Percentiles rank a stretch among this genome's conserved stretches.
These are phyloP conservation scores for Ennomos fuscantarius DNA, from an alignment of 2,888 invertebrate genomes.

Conservation along the genomic window DNA sequence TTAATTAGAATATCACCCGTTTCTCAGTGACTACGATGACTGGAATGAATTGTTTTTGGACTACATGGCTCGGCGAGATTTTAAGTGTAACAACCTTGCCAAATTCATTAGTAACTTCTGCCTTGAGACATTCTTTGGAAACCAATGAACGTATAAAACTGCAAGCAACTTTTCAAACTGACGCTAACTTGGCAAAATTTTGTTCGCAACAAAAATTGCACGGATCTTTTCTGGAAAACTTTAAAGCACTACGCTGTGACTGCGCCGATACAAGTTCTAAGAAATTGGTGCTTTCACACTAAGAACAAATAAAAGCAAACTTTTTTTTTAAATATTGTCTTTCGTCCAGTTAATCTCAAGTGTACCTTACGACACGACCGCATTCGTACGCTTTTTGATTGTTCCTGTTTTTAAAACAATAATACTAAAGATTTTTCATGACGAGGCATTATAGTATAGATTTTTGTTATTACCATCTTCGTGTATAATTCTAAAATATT, in stretches of 20 bases:
- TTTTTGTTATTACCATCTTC: no score
- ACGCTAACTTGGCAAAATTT: conserved; percentile 34
- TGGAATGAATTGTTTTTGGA: conserved; percentile 28
- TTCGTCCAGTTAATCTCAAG: no score
- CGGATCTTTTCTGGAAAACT: conserved; percentile 26
- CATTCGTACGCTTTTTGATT: no score
- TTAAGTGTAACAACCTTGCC: conserved; percentile 7
- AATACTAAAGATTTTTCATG: no score
- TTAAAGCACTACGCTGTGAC: conserved; percentile 31
- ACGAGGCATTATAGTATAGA: no score
- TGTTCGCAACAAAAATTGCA: conserved; percentile 36
- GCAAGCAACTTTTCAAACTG: conserved; percentile 26
- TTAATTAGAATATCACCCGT: conserved; percentile 52
- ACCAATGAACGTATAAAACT: conserved; percentile 29
- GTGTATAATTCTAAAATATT: no score
- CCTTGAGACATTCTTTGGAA: conserved; percentile 8
- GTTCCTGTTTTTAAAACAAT: no score
- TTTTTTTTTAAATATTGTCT: no score
- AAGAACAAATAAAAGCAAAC: neutral
- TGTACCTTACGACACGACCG: no score
- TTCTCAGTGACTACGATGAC: conserved; percentile 32
- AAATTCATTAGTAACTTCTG: conserved; percentile 26
- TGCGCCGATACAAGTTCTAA: conserved; percentile 30
- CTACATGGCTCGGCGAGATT: no score
- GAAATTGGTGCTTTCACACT: conserved; percentile 15